Conservation (phyloP, 2,797 vertebrate genomes). For the Aphelocoma californica region DNA sequence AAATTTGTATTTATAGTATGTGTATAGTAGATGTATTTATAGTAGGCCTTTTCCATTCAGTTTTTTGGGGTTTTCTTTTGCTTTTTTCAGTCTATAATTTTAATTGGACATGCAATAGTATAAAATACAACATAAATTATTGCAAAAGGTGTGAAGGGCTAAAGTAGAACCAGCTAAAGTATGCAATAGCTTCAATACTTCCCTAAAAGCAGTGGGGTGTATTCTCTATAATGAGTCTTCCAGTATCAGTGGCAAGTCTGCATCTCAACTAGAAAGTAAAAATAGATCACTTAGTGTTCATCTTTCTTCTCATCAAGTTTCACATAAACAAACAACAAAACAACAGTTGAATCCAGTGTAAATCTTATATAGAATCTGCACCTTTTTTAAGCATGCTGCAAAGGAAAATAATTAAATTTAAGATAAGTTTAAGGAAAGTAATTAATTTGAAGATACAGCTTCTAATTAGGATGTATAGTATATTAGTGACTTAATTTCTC, state of each 20-base stretch:
- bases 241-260: background rate
- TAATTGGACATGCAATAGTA: background rate
- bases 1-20: background rate
- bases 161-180: background rate
- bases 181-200: background rate
- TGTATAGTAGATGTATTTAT: background rate
- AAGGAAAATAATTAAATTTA: background rate
- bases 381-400: background rate
- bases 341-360: background rate
- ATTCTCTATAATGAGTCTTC: background rate
- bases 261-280: background rate
- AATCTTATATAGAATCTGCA: background rate
- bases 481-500: constrained; percentile 40
- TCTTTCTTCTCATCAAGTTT: constrained; percentile 14
- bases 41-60: background rate
- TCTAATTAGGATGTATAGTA: constrained; percentile 39
- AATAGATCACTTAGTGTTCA: background rate
- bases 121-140: background rate
- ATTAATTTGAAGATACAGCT: constrained; percentile 27
- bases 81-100: background rate
- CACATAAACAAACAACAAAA: constrained; percentile 11
- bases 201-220: background rate
- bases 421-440: background rate
- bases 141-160: background rate
- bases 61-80: accelerated